Evolutionary conservation across 2,113 vertebrate genomes (phyloP).

Genomic region (Corapipo altera): DNA sequence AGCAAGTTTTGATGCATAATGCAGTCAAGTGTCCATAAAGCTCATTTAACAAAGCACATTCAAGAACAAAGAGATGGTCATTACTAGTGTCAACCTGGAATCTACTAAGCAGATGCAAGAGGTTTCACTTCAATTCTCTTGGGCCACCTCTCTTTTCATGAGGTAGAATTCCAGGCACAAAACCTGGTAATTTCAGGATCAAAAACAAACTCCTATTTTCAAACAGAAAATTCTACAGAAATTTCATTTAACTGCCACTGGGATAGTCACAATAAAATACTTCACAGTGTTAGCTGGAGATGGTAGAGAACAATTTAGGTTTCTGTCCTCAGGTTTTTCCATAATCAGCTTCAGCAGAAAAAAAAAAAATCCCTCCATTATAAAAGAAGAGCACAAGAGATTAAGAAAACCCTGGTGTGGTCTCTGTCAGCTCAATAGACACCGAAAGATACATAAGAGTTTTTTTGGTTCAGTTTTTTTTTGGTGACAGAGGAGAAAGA

Average conservation of each 20-base stretch:
- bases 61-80: neutral
- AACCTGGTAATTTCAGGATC: accelerated
- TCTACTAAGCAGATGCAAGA: neutral
- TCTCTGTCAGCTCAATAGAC: neutral
- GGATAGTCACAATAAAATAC: neutral
- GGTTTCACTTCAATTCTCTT: neutral
- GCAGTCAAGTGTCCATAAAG: neutral
- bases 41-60: neutral
- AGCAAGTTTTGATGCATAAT: neutral
- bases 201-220: neutral
- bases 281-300: neutral
- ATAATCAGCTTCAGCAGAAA: neutral
- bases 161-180: neutral
- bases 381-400: neutral
- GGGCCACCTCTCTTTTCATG: neutral
- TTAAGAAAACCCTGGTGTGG: neutral
- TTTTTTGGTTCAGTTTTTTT: neutral
- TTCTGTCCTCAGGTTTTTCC: neutral
- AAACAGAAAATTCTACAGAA: neutral
- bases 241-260: neutral
- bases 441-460: neutral
- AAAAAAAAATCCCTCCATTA: neutral
- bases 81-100: neutral
- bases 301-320: neutral
- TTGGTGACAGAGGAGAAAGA: neutral